These are phyloP conservation scores for Platycnemis pennipes DNA, from an alignment of 2,888 invertebrate genomes.

Conservation along the genomic window DNA sequence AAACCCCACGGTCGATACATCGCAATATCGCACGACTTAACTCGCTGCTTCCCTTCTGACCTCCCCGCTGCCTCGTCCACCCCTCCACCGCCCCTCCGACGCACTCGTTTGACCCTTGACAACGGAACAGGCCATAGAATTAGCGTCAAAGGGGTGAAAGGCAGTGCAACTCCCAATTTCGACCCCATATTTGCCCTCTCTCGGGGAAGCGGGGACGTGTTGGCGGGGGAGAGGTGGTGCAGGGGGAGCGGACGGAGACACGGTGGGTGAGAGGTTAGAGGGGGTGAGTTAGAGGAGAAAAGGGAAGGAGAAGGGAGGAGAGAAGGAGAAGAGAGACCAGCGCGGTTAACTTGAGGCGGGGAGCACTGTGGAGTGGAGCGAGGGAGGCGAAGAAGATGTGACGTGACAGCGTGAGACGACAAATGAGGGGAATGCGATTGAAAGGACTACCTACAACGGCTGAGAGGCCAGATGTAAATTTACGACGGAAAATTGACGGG, in stretches of 20 bases:
- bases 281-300: no score
- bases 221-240: not conserved
- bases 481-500: no score
- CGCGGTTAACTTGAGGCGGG: not conserved
- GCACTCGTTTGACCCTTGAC: constrained; percentile 38
- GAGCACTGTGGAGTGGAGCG: not conserved
- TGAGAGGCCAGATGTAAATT: no score
- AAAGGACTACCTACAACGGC: no score
- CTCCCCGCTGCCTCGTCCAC: not conserved
- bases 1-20: not conserved
- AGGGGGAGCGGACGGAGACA: not conserved
- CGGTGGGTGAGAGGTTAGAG: not conserved
- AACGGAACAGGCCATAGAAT: constrained; percentile 43
- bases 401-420: not conserved
- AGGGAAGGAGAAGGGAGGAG: not conserved
- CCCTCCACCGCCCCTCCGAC: not conserved
- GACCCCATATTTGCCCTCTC: constrained; percentile 7
- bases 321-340: not conserved
- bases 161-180: not conserved
- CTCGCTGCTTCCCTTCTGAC: not conserved
- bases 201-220: not conserved
- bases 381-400: not conserved
- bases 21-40: not conserved
- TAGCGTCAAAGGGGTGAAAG: constrained; percentile 37
- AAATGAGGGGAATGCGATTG: not conserved